Evolutionary conservation across 2,797 vertebrate species (phyloP).

Genomic region (Amblyopsis hoosieri): DNA sequence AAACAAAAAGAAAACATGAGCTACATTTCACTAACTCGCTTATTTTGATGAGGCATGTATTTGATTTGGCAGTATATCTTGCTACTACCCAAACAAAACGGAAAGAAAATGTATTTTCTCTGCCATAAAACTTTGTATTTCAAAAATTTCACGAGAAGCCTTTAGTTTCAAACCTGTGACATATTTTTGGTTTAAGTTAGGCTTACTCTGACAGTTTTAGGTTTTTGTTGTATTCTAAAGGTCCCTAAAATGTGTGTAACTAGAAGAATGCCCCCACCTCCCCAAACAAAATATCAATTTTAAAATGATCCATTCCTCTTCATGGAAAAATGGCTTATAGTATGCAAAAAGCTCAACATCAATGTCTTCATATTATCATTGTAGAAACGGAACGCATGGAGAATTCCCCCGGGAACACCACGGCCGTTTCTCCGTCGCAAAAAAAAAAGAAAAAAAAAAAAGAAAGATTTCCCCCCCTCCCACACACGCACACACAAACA

Average conservation of each 20-base stretch:
- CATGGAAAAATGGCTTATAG: slow-evolving; percentile 71
- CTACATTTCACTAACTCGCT: slow-evolving; percentile 54
- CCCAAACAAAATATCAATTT: slow-evolving; percentile 52
- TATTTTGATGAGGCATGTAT: slow-evolving; percentile 42
- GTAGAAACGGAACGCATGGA: slow-evolving; percentile 73
- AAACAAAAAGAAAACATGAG: slow-evolving; percentile 48
- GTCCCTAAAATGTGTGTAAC: slow-evolving; percentile 60
- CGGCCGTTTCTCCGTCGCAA: slow-evolving; percentile 70
- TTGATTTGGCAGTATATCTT: slow-evolving; percentile 34
- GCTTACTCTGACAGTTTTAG: slow-evolving; percentile 12
- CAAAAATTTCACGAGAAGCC: slow-evolving; percentile 22
- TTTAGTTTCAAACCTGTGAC: slow-evolving; percentile 24
- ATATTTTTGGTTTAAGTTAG: slow-evolving; percentile 43
- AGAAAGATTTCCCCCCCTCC: slow-evolving; percentile 35
- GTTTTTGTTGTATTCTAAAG: slow-evolving; percentile 59
- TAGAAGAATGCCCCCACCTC: slow-evolving; percentile 39
- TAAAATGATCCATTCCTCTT: slow-evolving; percentile 71
- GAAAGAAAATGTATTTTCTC: slow-evolving; percentile 27
- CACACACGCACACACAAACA: slow-evolving; percentile 32
- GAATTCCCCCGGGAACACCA: slow-evolving; percentile 71
- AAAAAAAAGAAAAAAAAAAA: slow-evolving; percentile 31
- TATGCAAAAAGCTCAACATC: slow-evolving; percentile 75
- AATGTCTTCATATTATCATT: slow-evolving; percentile 76
- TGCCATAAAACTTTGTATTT: background rate
- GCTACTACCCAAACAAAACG: slow-evolving; percentile 61